Conservation (phyloP, 2,888 invertebrate genomes). For the Elegia similella region DNA sequence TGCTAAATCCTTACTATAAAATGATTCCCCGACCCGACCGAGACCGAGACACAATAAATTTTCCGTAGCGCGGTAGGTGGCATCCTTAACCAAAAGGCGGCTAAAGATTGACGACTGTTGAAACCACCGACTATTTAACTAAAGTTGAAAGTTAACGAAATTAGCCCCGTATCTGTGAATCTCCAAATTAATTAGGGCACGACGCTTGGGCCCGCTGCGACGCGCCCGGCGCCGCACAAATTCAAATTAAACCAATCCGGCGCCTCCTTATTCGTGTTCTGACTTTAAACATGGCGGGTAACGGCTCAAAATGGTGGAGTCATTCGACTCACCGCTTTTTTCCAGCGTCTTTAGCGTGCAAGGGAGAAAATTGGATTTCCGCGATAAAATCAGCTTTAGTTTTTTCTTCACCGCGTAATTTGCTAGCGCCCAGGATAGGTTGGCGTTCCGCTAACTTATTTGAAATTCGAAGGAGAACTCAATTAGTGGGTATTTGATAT, state of each 20-base stretch:
- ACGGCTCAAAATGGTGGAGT: slow-evolving; percentile 75
- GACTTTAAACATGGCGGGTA: slow-evolving; percentile 76
- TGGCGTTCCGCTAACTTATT: slow-evolving; percentile 60
- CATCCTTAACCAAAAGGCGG: slow-evolving; percentile 49
- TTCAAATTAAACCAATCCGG: slow-evolving; percentile 82
- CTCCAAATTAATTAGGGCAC: slow-evolving; percentile 77
- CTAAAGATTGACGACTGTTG: slow-evolving; percentile 68
- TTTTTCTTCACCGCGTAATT: slow-evolving; percentile 74
- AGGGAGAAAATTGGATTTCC: slow-evolving; percentile 81
- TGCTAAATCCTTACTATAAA: no score
- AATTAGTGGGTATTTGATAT: slow-evolving; percentile 54
- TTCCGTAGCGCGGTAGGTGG: slow-evolving; percentile 52
- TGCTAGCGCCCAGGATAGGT: slow-evolving; percentile 58
- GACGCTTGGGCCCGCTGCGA: slow-evolving; percentile 46
- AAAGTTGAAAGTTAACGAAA: slow-evolving; percentile 76
- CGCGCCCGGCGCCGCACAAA: slow-evolving; percentile 72
- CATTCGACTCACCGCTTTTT: slow-evolving; percentile 80
- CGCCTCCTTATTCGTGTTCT: slow-evolving; percentile 81
- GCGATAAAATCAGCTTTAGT: slow-evolving; percentile 79
- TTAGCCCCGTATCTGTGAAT: slow-evolving; percentile 77
- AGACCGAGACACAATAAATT: slow-evolving; percentile 22
- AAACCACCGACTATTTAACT: slow-evolving; percentile 66
- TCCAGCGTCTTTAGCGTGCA: slow-evolving; percentile 79
- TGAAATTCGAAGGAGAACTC: slow-evolving; percentile 66
- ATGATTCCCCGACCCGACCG: no score